Evolutionary conservation across 2,888 invertebrate genomes (phyloP).

Genomic region (Parasteatoda lunata): DNA sequence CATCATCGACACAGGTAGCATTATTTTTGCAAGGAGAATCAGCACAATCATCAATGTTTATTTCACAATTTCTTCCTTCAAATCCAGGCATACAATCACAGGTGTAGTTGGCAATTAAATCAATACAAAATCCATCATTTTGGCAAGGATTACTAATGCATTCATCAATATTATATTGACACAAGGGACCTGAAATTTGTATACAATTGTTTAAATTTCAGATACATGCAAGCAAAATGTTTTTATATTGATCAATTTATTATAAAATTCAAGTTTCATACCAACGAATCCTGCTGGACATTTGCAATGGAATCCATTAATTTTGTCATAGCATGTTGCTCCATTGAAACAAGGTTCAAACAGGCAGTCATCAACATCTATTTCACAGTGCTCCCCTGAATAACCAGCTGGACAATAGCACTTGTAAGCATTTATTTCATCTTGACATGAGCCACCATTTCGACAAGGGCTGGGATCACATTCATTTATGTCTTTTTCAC

Average conservation of each 20-base stretch:
- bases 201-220: background rate
- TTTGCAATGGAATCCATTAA: conserved; percentile 75
- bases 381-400: conserved; percentile 77
- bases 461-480: conserved; percentile 78
- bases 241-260: background rate
- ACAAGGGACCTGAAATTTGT: conserved; percentile 75
- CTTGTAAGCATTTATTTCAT: conserved; percentile 73
- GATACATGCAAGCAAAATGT: background rate
- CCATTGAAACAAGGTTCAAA: conserved; percentile 77
- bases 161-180: conserved; percentile 77
- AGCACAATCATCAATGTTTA: conserved; percentile 71
- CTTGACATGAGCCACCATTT: conserved; percentile 77
- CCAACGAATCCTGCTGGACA: conserved; percentile 73
- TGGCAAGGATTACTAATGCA: conserved; percentile 79
- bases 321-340: conserved; percentile 77
- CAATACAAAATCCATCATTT: conserved; percentile 75
- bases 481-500: conserved; percentile 76
- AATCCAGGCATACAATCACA: conserved; percentile 72
- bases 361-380: conserved; percentile 75
- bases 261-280: conserved; percentile 32
- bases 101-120: conserved; percentile 70
- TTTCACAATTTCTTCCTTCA: conserved; percentile 72
- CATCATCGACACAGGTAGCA: conserved; percentile 73
- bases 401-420: conserved; percentile 78
- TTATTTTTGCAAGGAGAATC: conserved; percentile 73